Evolutionary conservation across 2,113 vertebrate genomes (phyloP).

Genomic region (Neotoma lepida): DNA sequence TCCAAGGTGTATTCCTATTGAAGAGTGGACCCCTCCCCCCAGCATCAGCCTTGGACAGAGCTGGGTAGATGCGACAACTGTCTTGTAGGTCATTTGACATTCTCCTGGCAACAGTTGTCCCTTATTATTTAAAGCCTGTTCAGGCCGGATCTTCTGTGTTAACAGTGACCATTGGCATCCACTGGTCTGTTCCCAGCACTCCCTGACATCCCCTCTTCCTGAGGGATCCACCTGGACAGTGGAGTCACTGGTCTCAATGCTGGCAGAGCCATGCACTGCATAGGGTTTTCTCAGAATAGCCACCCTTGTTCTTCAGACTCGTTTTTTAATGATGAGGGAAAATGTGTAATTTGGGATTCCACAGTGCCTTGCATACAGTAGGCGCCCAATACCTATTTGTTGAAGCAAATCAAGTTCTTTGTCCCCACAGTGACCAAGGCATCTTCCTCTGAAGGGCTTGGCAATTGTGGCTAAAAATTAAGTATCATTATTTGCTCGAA

Average conservation of each 20-base stretch:
- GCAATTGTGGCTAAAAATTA: slow-evolving; percentile 79
- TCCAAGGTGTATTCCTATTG: not conserved
- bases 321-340: slow-evolving; percentile 65
- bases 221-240: rapidly evolving
- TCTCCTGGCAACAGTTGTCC: slow-evolving; percentile 4
- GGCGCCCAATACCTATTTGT: slow-evolving; percentile 79
- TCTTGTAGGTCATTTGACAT: not conserved
- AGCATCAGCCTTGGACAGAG: not conserved
- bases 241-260: not conserved
- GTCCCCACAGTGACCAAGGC: slow-evolving; percentile 72
- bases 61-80: not conserved
- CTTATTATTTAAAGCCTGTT: slow-evolving; percentile 21
- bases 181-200: slow-evolving; percentile 28
- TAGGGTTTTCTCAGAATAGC: slow-evolving; percentile 70
- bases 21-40: slow-evolving; percentile 6
- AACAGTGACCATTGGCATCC: not conserved
- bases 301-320: slow-evolving; percentile 59
- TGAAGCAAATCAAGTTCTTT: slow-evolving; percentile 76
- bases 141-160: slow-evolving; percentile 40
- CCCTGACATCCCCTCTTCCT: slow-evolving; percentile 19
- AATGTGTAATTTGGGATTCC: slow-evolving; percentile 76
- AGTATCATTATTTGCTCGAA: slow-evolving; percentile 82
- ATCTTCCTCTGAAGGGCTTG: slow-evolving; percentile 80
- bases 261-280: slow-evolving; percentile 61
- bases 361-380: slow-evolving; percentile 81